Evolutionary conservation across 1,140 invertebrate species (phyloP), one percentile per base, ranked within the genome.

Genomic region (Rhopalosiphum maidis): DNA sequence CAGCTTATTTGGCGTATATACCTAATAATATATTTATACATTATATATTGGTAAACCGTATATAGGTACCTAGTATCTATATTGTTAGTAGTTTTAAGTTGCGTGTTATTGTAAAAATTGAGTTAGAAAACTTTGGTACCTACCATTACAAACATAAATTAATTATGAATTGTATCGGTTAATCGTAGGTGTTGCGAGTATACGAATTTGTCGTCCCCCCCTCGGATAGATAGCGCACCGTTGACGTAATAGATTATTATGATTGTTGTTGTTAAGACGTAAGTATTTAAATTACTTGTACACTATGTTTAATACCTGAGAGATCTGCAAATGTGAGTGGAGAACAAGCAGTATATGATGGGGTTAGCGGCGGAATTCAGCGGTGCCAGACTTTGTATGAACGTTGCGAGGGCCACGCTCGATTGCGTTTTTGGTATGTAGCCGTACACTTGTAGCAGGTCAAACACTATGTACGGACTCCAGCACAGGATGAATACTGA

Each of bases 351-450:
- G 95, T 99, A 99, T 94, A 99, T 99, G 46, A 99, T 96, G 0
- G 98, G 99, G 95, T 99, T 99, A 25, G 98, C 98, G 0, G 98
- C 98, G 2, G 98, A 98, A 95, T 99, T 99, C 11, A 99, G 96
- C 6, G 98, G 98, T 21, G 98, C 98, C 88, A 99, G 95, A 95
- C 98, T 99, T 95, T 99, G 98, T 94, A 99, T 98, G 94, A 99
- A 98, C 6, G 98, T 98, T 7, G 98, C 97, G 5, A 99, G 96
- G 4, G 98, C 98, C 8, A 97, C 96, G 94, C 97, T 97, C 3
- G 97, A 97, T 94, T 98, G 97, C 0, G 97, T 98, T 91, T 96
- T 95, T 0, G 98, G 98, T 94, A 99, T 96, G 95, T 97, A 97
- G 30, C 97, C 97, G 95, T 97, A 99, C 51, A 99, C 98, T 96